Evolutionary conservation across 2,113 vertebrate species (phyloP), one percentile per base, ranked within the genome.

Genomic region (Osmerus eperlanus): DNA sequence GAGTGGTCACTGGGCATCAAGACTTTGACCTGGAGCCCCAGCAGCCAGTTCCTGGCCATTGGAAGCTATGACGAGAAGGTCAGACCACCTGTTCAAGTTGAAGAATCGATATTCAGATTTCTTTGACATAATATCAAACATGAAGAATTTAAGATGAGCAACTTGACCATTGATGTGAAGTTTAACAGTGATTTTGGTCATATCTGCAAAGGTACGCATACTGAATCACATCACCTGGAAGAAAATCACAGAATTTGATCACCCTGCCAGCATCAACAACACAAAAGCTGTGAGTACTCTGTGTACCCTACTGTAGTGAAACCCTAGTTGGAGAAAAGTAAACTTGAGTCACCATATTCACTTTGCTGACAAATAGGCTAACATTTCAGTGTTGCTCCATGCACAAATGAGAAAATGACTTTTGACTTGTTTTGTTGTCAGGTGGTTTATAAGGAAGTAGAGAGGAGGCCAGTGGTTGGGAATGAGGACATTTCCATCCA

Each of bases 51-150:
- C 85, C 89, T 99, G 85, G 96, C 94, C 0, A 81, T 99, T 1
- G 97, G 97, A 65, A 99, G 97, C 90, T 99, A 94, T 2, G 97
- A 99, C 56, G 96, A 96, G 74, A 99, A 97, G 92, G 97, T 98
- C 32, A 55, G n/a, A 54, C 21, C 41, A 47, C 41, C 32, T 36
- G 32, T 47, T 47, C 41, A 47, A 47, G 9, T 47, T 9, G 41
- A 47, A 47, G 41, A 47, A 47, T 47, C 41, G 7, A 47, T 11
- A 9, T 41, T 41, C 36, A 8, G 36, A 41, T 41, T 41, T 41
- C 36, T 47, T 47, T 47, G 41, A 47, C 41, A 11, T 47, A 11
- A 47, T 12, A 12, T 47, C 41, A 12, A 47, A 47, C 9, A 36
- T 23, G 59, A 23, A 12, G 18, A 61, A 4, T 19, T 14, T 62